These are phyloP conservation scores for Apodemus agrarius DNA, from an alignment of 2,797 vertebrate genomes.

Conservation along the genomic window DNA sequence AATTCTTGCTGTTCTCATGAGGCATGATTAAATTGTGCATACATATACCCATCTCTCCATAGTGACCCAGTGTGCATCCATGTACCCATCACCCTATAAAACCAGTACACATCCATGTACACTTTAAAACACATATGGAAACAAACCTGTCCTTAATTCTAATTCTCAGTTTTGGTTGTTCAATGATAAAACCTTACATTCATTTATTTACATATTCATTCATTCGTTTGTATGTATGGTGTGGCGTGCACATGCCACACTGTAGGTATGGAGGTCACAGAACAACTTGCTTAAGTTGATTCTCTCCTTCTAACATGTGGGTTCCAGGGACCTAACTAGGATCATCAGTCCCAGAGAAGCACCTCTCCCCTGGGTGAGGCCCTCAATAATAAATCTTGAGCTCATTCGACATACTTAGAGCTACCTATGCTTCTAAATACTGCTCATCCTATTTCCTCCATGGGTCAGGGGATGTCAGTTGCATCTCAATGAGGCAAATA, in stretches of 20 bases:
- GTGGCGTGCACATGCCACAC: neutral
- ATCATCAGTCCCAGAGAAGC: neutral
- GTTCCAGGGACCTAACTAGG: neutral
- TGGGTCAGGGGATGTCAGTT: neutral
- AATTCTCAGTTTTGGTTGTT: neutral
- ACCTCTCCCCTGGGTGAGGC: neutral
- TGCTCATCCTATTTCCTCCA: fast-evolving
- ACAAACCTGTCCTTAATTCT: fast-evolving
- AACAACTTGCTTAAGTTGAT: neutral
- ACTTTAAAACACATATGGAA: neutral
- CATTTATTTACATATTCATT: neutral
- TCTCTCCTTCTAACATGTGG: neutral
- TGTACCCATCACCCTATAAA: neutral
- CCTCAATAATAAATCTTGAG: neutral
- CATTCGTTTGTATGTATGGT: neutral
- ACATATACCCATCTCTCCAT: too few relatives aligned
- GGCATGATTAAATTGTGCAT: too few relatives aligned
- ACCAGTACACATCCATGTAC: too few relatives aligned
- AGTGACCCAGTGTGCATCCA: fast-evolving
- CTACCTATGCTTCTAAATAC: too few relatives aligned
- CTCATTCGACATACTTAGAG: fast-evolving
- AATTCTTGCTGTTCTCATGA: neutral
- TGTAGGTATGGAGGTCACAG: too few relatives aligned
- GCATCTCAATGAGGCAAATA: neutral
- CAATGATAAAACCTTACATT: neutral